These are phyloP conservation scores for Netelia inedita DNA, from an alignment of 2,888 invertebrate species.

Conservation along the genomic window DNA sequence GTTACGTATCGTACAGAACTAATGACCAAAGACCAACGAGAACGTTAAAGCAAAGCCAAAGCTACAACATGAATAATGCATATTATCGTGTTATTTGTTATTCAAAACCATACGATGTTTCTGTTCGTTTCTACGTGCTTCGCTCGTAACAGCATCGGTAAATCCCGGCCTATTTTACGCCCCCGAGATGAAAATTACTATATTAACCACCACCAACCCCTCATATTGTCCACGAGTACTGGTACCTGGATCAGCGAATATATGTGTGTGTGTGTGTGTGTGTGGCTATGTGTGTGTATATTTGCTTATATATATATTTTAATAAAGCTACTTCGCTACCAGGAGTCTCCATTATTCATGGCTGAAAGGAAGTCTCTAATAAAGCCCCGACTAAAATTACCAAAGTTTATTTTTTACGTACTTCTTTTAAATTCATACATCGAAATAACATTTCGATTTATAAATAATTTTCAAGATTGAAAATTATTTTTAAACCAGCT, in stretches of 20 bases:
- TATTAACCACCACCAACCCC: constrained; percentile 32
- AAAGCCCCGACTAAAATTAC: neutral
- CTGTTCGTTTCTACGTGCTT: constrained; percentile 32
- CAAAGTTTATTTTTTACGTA: no score
- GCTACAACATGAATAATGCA: constrained; percentile 65
- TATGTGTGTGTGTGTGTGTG: neutral
- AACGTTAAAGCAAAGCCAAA: constrained; percentile 46
- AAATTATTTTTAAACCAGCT: no score
- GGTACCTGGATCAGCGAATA: constrained; percentile 32
- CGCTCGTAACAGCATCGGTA: constrained; percentile 6
- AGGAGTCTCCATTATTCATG: constrained; percentile 44
- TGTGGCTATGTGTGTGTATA: neutral
- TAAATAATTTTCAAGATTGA: no score
- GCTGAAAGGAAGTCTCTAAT: neutral
- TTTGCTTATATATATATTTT: neutral
- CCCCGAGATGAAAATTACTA: constrained; percentile 50
- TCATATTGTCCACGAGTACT: constrained; percentile 9
- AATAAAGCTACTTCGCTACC: constrained; percentile 37
- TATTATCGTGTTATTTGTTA: constrained; percentile 65
- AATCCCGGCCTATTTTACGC: constrained; percentile 45
- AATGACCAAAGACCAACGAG: constrained; percentile 2
- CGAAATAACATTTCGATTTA: no score
- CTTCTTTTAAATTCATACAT: no score
- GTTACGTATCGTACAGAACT: constrained; percentile 1
- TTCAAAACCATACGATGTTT: constrained; percentile 64